Percentiles rank a stretch among this genome's conserved stretches.
phyloP scores from a whole-genome alignment of 2,797 vertebrate genomes.

The Chrosomus eos region DNA sequence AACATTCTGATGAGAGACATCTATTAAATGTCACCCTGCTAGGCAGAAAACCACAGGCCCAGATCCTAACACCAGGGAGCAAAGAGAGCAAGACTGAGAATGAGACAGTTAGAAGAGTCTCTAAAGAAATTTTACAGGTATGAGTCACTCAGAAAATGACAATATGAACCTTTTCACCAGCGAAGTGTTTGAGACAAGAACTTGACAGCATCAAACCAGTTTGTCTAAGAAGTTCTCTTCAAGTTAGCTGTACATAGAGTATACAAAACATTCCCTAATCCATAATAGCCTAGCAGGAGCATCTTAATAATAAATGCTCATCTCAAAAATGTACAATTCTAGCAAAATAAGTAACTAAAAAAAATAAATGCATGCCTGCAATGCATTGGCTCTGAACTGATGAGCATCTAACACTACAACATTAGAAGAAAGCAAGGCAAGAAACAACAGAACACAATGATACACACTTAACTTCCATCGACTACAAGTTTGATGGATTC shows the following conservation, averaged over 20 bases:
- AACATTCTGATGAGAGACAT: slow-evolving; percentile 68
- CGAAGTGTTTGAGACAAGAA: background rate
- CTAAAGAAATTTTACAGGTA: slow-evolving; percentile 20
- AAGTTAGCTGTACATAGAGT: background rate
- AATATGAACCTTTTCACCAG: slow-evolving; percentile 30
- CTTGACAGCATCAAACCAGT: slow-evolving; percentile 14
- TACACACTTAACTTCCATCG: slow-evolving; percentile 31
- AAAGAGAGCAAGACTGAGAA: slow-evolving; percentile 36
- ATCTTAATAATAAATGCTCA: background rate
- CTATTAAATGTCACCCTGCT: slow-evolving; percentile 72
- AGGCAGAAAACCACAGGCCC: slow-evolving; percentile 55
- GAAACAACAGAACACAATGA: background rate
- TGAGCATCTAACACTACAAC: too few relatives aligned
- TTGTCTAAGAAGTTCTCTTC: background rate
- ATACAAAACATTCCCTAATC: background rate
- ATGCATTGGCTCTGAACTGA: background rate
- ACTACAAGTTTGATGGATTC: slow-evolving; percentile 31
- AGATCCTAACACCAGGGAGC: slow-evolving; percentile 44
- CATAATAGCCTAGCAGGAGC: background rate
- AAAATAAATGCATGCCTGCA: background rate
- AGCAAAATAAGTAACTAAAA: background rate
- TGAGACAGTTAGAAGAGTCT: slow-evolving; percentile 32
- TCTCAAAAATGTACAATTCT: background rate
- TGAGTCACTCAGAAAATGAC: slow-evolving; percentile 41
- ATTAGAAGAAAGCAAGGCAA: background rate